Evolutionary conservation across 2,797 vertebrate genomes (phyloP), one percentile per base, ranked within the genome.

Genomic region (Esox lucius): DNA sequence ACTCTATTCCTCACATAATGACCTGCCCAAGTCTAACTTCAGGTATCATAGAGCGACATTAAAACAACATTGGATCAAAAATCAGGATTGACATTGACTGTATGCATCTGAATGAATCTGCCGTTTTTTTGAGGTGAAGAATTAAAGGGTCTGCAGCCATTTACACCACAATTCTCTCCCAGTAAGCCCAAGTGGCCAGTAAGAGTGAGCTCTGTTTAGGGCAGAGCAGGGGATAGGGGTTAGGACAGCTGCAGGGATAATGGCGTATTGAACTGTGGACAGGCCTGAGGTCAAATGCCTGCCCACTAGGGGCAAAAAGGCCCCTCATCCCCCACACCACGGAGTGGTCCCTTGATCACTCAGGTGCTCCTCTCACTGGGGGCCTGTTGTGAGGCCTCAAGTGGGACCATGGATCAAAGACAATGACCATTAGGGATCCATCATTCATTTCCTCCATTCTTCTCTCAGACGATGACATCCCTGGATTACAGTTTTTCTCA

Each of bases 241-340:
- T 13, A 46, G 67, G 86, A 88, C 91, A 91, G 88, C 86, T 85
- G 77, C 73, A 69, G 72, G 86, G 83, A 78, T 93, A 92, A 95
- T 93, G 88, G 75, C 56, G 79, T 94, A 94, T 94, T 94, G 93
- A 94, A 90, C 87, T 87, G 80, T 76, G 90, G 91, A 89, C 90
- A 89, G 90, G 64, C 79, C 24, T 28, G 1, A 72, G 92, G 92
- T 94, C 92, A 94, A 80, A 81, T 82, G 85, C 79, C 75, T 4
- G 90, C 49, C 77, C 85, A 74, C 53, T 0, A 19, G 68, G 51
- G 72, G 82, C 72, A 35, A 68, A 66, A 28, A 80, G 13, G 31
- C 15, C 35, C 74, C 74, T 75, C 75, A 61, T 78, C 76, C 68
- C 79, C 82, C 82, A 86, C 70, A 6, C 76, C 4, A 71, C 72